phyloP scores from a whole-genome alignment of 2,797 vertebrate species.

The Etheostoma nigrum region DNA sequence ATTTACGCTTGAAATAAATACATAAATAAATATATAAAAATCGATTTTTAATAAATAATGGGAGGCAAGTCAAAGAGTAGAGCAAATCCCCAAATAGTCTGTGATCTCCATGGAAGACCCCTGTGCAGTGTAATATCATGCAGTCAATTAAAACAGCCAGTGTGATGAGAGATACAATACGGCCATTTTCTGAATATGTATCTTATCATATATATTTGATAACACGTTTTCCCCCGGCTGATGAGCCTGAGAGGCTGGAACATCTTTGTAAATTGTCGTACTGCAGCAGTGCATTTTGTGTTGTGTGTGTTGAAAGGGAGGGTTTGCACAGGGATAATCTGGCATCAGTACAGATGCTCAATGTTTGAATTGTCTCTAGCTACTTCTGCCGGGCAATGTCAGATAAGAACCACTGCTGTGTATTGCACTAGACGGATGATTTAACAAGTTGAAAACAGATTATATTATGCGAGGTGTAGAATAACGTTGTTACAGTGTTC shows the following conservation, averaged over 20 bases:
- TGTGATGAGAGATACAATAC: conserved; percentile 34
- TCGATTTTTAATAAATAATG: conserved; percentile 78
- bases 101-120: conserved; percentile 41
- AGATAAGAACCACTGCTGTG: conserved; percentile 66
- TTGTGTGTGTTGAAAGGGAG: conserved; percentile 21
- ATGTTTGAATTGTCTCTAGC: conserved; percentile 72
- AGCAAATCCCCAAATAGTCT: conserved; percentile 40
- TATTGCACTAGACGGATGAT: conserved; percentile 56
- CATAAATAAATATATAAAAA: conserved; percentile 84
- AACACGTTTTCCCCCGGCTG: conserved; percentile 36
- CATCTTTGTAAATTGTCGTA: conserved; percentile 44
- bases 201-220: conserved; percentile 59
- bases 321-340: conserved; percentile 51
- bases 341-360: conserved; percentile 62
- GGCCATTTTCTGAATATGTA: conserved; percentile 44
- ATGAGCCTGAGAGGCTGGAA: conserved; percentile 49
- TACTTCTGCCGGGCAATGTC: conserved; percentile 54
- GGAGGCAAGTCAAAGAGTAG: conserved; percentile 44
- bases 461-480: conserved; percentile 57
- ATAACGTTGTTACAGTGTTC: conserved; percentile 63
- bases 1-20: conserved; percentile 83
- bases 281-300: conserved; percentile 42
- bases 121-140: conserved; percentile 56
- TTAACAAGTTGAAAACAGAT: conserved; percentile 58
- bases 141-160: conserved; percentile 50